A percentile compares a stretch with the other conserved stretches of the same genome.
Evolutionary conservation across 2,888 invertebrate species (phyloP).

Genomic region (Cataglyphis albicans): DNA sequence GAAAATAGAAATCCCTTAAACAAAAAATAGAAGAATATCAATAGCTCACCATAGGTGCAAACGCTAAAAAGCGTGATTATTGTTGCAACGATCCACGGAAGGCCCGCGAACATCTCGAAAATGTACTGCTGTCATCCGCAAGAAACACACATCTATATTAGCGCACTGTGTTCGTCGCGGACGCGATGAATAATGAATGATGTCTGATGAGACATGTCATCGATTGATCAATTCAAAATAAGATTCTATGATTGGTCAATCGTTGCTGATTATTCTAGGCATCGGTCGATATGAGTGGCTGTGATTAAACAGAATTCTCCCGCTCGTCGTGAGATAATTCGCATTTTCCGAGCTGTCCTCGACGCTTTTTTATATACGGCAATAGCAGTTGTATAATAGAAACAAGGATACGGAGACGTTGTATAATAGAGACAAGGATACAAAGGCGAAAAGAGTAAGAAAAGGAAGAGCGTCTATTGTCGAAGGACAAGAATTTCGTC

Average conservation of each 20-base stretch:
- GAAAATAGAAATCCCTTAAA: not conserved
- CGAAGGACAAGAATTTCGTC: constrained; percentile 42
- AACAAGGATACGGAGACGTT: constrained; percentile 4
- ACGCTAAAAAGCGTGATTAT: not conserved
- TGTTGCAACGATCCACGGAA: not conserved
- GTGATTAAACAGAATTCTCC: no score
- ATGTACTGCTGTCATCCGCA: not conserved
- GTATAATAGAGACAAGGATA: constrained; percentile 14
- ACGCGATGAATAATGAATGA: no score
- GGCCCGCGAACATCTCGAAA: constrained; percentile 17
- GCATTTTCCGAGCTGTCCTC: constrained; percentile 6
- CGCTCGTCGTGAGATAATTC: constrained; percentile 16
- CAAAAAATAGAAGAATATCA: not conserved
- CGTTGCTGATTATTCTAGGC: no score
- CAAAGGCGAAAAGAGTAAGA: not conserved
- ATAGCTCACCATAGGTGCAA: constrained; percentile 16
- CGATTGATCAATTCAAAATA: no score
- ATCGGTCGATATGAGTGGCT: no score
- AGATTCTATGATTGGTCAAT: no score
- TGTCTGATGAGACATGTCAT: no score
- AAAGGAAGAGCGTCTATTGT: constrained; percentile 3
- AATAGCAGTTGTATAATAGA: constrained; percentile 2
- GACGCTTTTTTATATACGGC: constrained; percentile 45
- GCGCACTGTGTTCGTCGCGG: not conserved
- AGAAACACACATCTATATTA: not conserved